These are phyloP conservation scores for Papilio xuthus DNA, from an alignment of 1,140 invertebrate genomes.

Conservation along the genomic window DNA sequence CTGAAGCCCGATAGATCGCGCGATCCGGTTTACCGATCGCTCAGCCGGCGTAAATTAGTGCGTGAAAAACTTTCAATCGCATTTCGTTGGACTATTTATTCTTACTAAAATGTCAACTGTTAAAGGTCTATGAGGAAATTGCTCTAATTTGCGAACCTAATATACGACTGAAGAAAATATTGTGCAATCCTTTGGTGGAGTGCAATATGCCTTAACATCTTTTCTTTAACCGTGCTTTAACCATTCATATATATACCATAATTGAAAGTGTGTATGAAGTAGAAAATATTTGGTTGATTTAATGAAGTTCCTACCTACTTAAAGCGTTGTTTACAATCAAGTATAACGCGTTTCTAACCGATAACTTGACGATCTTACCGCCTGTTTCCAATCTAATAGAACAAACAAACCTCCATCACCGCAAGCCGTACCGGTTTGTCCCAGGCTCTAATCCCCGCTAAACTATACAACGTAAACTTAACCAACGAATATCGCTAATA, in stretches of 20 bases:
- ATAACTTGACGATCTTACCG: neutral
- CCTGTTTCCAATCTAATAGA: conserved; percentile 28
- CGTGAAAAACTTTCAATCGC: conserved; percentile 58
- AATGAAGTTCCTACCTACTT: neutral
- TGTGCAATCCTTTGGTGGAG: conserved; percentile 41
- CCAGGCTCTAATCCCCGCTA: conserved; percentile 59
- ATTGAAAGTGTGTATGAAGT: neutral
- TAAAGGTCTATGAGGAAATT: conserved; percentile 56
- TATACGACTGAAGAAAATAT: conserved; percentile 48
- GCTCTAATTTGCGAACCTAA: conserved; percentile 55
- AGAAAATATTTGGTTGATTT: neutral
- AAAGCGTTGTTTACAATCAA: neutral
- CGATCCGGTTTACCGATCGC: conserved; percentile 42
- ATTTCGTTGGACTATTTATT: conserved; percentile 56
- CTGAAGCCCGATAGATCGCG: conserved; percentile 46
- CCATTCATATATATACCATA: neutral
- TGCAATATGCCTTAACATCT: neutral
- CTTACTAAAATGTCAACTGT: conserved; percentile 55
- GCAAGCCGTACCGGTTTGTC: conserved; percentile 29
- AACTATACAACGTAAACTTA: conserved; percentile 73
- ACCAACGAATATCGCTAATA: conserved; percentile 65
- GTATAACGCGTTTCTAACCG: neutral
- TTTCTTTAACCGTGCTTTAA: neutral
- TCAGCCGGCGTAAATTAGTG: conserved; percentile 55
- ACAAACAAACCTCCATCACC: conserved; percentile 34